Base-by-base conservation (phyloP, 2,797 vertebrate species). In the Typhlichthys subterraneus region DNA sequence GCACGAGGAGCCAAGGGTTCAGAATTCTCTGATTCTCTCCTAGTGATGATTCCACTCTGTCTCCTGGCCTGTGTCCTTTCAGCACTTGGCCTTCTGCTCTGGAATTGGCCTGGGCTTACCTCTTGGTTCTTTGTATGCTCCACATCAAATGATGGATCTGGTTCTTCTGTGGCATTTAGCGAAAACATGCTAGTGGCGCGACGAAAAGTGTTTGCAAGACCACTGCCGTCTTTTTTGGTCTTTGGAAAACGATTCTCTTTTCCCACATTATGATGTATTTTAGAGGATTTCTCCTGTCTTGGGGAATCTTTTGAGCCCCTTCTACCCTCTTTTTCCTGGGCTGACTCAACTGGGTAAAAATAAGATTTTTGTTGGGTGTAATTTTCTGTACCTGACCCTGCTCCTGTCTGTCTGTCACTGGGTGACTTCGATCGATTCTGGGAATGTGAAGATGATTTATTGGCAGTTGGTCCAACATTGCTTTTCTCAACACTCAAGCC, bases 131-230 rank as follows among this genome's bases (percentile, higher is more conserved):
- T 80, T 56, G 54, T 69, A 12, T 77, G 54, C 38, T 77, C 54
- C 50, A 55, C 58, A 38, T 69, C 57, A 12, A 52, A 64, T 54
- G 17, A 64, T 54, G 14, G 12, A 52, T 70, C 23, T 45, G 73
- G 61, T 45, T 86, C 77, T 17, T 87, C 83, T 3, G 63, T 59
- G 8, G 53, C 58, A 2, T 77, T 82, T 9, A 92, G 61, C 11
- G 85, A 14, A 9, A 91, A 91, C 90, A 93, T 92, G 77, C 90
- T 93, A 0, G 76, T 76, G 49, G 87, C 65, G 0, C 89, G 88
- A 2, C 86, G 86, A 61, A 93, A 52, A 13, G 85, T 69, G 23
- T 69, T 83, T 3, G 61, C 65, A 23, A 75, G 88, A 64, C 82
- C 78, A 12, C 81, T 65, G 69, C 77, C 48, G 57, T 85, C 90